These are phyloP conservation scores for Drosophila affinis DNA, from an alignment of 2,888 invertebrate species.

Conservation along the genomic window DNA sequence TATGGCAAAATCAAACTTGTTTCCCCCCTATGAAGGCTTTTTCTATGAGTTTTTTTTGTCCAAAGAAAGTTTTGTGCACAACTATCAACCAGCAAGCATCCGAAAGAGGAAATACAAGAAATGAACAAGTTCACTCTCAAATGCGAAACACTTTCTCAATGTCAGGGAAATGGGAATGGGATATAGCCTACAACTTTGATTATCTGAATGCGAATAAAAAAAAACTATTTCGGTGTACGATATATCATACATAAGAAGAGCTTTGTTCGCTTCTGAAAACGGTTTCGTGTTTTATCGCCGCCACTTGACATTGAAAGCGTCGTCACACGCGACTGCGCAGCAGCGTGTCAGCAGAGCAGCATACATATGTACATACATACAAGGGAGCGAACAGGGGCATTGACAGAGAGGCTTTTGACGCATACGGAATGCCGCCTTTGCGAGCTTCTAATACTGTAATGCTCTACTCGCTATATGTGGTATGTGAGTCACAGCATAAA, in stretches of 20 bases:
- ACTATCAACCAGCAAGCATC: background rate
- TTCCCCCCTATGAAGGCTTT: slow-evolving; percentile 30
- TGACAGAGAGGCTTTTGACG: slow-evolving; percentile 29
- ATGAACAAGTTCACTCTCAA: slow-evolving; percentile 35
- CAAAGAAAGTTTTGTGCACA: slow-evolving; percentile 60
- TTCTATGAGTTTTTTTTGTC: slow-evolving; percentile 48
- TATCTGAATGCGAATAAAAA: slow-evolving; percentile 19
- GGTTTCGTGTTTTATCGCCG: slow-evolving; percentile 16
- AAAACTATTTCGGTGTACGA: background rate
- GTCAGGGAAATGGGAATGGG: slow-evolving; percentile 22
- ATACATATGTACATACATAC: too few relatives aligned
- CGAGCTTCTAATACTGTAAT: slow-evolving; percentile 1
- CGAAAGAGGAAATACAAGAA: slow-evolving; percentile 14
- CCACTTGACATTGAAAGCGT: slow-evolving; percentile 66
- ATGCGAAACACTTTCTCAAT: slow-evolving; percentile 35
- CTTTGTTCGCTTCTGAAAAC: background rate
- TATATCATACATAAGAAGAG: background rate
- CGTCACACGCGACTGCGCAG: slow-evolving; percentile 41
- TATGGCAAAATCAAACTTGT: slow-evolving; percentile 52
- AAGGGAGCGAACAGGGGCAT: background rate
- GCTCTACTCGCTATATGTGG: background rate
- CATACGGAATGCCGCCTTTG: slow-evolving; percentile 19
- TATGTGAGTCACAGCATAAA: background rate
- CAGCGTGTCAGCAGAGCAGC: background rate
- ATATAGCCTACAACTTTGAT: too few relatives aligned